phyloP scores from a whole-genome alignment of 1,140 invertebrate genomes.

The Macrotrachela quadricornifera region DNA sequence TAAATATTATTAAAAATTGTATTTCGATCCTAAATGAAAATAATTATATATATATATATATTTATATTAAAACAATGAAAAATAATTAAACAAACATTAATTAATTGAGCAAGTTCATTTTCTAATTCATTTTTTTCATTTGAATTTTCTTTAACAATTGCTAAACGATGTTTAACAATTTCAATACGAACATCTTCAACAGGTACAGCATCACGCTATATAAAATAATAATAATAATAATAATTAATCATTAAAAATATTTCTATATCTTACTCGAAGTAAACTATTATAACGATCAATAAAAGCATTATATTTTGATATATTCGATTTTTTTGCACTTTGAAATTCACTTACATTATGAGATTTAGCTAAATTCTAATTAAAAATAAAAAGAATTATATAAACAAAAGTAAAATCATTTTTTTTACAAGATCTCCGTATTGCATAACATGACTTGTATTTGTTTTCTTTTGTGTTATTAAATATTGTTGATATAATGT shows the following conservation, averaged over 20 bases:
- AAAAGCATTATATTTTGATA: too few relatives aligned
- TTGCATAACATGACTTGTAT: conserved; percentile 39
- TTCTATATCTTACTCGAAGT: too few relatives aligned
- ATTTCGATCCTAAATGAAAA: too few relatives aligned
- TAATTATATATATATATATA: too few relatives aligned
- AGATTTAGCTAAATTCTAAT: neutral
- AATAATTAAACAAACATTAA: too few relatives aligned
- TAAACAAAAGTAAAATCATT: too few relatives aligned
- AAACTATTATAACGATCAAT: too few relatives aligned
- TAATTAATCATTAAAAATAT: neutral
- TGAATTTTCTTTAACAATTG: conserved; percentile 7
- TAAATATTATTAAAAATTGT: too few relatives aligned
- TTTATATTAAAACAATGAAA: too few relatives aligned
- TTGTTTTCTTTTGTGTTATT: conserved; percentile 37
- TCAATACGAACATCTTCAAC: conserved; percentile 26
- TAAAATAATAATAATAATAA: neutral
- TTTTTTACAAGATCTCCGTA: conserved; percentile 33
- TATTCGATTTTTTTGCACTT: neutral
- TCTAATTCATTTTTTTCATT: too few relatives aligned
- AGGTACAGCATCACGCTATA: conserved; percentile 23
- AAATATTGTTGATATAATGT: conserved; percentile 37
- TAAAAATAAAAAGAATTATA: neutral
- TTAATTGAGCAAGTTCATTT: too few relatives aligned
- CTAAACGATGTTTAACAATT: conserved; percentile 19
- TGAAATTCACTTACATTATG: conserved; percentile 4